phyloP scores from a whole-genome alignment of 2,113 vertebrate species.

The Cacatua alba region DNA sequence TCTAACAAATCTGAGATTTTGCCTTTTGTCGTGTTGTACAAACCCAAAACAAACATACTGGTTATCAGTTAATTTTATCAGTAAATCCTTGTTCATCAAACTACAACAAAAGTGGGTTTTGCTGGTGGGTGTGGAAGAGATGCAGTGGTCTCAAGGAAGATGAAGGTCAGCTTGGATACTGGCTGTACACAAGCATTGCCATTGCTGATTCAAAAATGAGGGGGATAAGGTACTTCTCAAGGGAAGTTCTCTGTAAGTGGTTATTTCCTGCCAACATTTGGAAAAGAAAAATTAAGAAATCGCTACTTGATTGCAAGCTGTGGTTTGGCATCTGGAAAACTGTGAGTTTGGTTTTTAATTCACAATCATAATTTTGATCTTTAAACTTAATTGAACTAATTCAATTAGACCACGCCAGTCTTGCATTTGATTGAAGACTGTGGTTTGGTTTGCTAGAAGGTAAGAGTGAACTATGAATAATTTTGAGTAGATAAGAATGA shows the following conservation, averaged over 20 bases:
- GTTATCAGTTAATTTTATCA: background rate
- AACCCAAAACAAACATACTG: accelerated
- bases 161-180: background rate
- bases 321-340: background rate
- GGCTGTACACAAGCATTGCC: accelerated
- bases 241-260: background rate
- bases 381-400: background rate
- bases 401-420: background rate
- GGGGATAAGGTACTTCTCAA: background rate
- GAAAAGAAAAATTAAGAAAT: background rate
- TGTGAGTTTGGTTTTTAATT: accelerated
- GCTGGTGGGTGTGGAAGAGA: background rate
- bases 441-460: background rate
- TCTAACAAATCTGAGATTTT: background rate
- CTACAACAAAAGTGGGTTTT: background rate
- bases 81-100: background rate
- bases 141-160: accelerated
- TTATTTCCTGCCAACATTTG: background rate
- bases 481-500: background rate
- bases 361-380: background rate
- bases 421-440: background rate
- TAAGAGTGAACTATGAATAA: background rate
- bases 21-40: background rate
- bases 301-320: background rate
- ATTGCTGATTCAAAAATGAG: background rate